Evolutionary conservation across 2,797 vertebrate genomes (phyloP).

Genomic region (Darevskia nairensis): DNA sequence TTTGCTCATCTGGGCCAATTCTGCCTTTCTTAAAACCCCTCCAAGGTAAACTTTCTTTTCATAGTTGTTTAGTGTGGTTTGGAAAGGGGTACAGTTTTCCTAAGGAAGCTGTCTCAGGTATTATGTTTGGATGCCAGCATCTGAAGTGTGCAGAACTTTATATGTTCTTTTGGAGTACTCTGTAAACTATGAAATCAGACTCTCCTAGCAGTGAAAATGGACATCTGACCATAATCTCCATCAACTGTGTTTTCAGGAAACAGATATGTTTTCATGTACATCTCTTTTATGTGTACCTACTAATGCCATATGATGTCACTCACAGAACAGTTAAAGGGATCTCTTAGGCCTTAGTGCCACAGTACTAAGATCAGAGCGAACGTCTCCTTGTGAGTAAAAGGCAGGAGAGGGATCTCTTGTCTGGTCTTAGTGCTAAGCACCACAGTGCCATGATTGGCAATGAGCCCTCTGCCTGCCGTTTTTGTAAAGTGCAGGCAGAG

Average conservation of each 20-base stretch:
- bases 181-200: conserved; percentile 34
- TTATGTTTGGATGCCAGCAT: conserved; percentile 34
- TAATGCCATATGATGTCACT: no score
- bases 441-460: no score
- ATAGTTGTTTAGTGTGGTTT: conserved; percentile 51
- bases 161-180: background rate
- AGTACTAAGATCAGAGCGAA: no score
- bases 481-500: no score
- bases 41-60: conserved; percentile 51
- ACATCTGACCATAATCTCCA: background rate
- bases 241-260: background rate
- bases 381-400: no score
- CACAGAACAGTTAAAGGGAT: no score
- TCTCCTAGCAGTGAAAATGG: background rate
- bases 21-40: conserved; percentile 42
- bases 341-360: no score
- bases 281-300: background rate
- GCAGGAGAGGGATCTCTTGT: no score
- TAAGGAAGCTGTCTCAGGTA: conserved; percentile 20
- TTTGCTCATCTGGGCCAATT: conserved; percentile 35
- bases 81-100: conserved; percentile 48
- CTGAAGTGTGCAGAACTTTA: conserved; percentile 27
- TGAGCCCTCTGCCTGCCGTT: no score
- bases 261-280: background rate
- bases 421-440: no score